These are phyloP conservation scores for Exocentrus adspersus DNA, from an alignment of 2,888 invertebrate genomes.

Conservation along the genomic window DNA sequence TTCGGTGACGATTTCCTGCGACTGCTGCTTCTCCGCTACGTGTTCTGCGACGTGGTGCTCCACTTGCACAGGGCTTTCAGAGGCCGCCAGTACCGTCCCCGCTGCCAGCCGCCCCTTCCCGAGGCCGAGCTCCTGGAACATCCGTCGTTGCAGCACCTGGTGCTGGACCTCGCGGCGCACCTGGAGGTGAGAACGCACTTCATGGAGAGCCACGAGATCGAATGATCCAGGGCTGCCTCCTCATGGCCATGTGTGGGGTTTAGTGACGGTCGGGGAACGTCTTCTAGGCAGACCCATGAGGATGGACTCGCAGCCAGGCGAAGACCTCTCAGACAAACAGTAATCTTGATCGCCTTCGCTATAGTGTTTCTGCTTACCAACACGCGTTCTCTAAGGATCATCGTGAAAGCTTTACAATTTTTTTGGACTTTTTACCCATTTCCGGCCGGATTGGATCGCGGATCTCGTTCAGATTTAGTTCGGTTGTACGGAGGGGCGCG, in stretches of 20 bases:
- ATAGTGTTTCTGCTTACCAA: slow-evolving; percentile 47
- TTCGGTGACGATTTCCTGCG: slow-evolving; percentile 96
- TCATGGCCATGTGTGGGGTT: slow-evolving; percentile 62
- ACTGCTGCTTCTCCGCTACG: slow-evolving; percentile 85
- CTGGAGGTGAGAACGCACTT: slow-evolving; percentile 84
- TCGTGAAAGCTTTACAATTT: slow-evolving; percentile 46
- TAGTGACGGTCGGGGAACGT: slow-evolving; percentile 50
- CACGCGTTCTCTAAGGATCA: slow-evolving; percentile 43
- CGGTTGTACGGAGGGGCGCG: slow-evolving; percentile 23
- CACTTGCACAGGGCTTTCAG: slow-evolving; percentile 88
- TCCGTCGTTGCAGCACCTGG: slow-evolving; percentile 79
- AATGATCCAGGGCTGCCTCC: slow-evolving; percentile 71
- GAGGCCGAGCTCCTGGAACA: slow-evolving; percentile 88
- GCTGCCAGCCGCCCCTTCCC: slow-evolving; percentile 86
- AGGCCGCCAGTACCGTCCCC: slow-evolving; percentile 85
- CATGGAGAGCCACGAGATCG: slow-evolving; percentile 71
- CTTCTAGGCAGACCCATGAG: slow-evolving; percentile 54
- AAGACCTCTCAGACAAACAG: slow-evolving; percentile 35
- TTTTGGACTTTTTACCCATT: slow-evolving; percentile 49
- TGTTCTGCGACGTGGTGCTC: slow-evolving; percentile 92
- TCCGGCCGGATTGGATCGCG: slow-evolving; percentile 41
- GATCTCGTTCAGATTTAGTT: slow-evolving; percentile 44
- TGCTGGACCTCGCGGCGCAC: slow-evolving; percentile 84
- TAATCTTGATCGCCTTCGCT: slow-evolving; percentile 47
- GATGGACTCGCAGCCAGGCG: slow-evolving; percentile 42